Evolutionary conservation across 2,888 invertebrate species (phyloP).

Genomic region (Charanyca ferruginea): DNA sequence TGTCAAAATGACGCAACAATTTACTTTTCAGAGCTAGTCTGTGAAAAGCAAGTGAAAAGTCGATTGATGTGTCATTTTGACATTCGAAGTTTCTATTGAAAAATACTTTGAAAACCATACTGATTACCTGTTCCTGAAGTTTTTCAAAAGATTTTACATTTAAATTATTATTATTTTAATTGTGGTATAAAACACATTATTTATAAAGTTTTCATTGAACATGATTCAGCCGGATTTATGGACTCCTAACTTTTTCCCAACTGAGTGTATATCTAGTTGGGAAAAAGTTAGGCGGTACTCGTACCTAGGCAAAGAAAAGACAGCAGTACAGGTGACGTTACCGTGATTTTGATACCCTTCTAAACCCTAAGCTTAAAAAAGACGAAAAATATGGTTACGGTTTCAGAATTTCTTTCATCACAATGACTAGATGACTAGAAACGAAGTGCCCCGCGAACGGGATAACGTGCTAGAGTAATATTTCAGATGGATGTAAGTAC

Average conservation of each 20-base stretch:
- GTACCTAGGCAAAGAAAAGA: background rate
- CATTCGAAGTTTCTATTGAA: background rate
- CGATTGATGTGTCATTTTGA: no score
- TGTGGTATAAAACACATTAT: background rate
- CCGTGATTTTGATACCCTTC: constrained; percentile 2
- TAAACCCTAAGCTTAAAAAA: constrained; percentile 20
- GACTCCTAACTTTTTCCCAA: background rate
- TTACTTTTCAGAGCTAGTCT: background rate
- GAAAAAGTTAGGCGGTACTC: background rate
- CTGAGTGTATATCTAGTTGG: background rate
- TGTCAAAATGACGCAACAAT: constrained; percentile 26
- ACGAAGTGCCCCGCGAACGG: constrained; percentile 88
- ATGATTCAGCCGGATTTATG: background rate
- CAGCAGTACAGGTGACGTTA: background rate
- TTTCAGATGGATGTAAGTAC: constrained; percentile 91
- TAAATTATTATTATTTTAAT: background rate
- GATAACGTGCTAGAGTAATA: constrained; percentile 90
- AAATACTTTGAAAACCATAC: no score
- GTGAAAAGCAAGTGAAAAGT: no score
- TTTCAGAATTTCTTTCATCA: constrained; percentile 82
- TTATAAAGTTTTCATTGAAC: background rate
- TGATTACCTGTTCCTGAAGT: no score
- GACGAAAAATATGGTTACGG: constrained; percentile 68
- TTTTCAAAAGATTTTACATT: no score
- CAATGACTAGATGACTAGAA: constrained; percentile 84